Conservation (phyloP, 2,113 vertebrate species). For the Bombycilla garrulus region DNA sequence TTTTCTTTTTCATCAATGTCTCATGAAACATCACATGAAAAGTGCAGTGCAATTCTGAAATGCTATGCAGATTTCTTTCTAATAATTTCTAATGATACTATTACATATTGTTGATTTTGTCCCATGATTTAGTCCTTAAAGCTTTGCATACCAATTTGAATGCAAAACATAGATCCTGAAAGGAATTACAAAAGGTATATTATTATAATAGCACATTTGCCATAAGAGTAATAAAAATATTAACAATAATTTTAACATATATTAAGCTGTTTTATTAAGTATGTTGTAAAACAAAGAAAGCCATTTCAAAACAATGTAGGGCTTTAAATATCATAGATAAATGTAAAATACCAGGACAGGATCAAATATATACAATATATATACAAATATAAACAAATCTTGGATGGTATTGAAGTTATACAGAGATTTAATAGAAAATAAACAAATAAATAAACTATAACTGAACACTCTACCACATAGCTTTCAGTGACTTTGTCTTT, state of each 20-base stretch:
- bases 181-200: not conserved
- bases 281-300: not conserved
- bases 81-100: not conserved
- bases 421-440: not conserved
- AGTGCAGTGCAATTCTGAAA: not conserved
- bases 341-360: not conserved
- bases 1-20: not conserved
- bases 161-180: not conserved
- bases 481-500: not conserved
- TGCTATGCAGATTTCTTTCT: not conserved
- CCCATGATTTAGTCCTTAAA: not conserved
- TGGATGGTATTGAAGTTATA: not conserved
- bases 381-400: not conserved
- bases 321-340: not conserved
- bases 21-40: not conserved
- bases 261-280: not conserved
- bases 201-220: not conserved
- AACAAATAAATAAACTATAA: not conserved
- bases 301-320: not conserved
- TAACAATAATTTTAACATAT: not conserved
- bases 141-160: not conserved
- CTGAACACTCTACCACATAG: not conserved
- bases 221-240: not conserved
- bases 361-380: not conserved
- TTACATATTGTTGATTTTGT: not conserved